phyloP scores from a whole-genome alignment of 1,140 invertebrate species.

The Sarcophaga peregrina region DNA sequence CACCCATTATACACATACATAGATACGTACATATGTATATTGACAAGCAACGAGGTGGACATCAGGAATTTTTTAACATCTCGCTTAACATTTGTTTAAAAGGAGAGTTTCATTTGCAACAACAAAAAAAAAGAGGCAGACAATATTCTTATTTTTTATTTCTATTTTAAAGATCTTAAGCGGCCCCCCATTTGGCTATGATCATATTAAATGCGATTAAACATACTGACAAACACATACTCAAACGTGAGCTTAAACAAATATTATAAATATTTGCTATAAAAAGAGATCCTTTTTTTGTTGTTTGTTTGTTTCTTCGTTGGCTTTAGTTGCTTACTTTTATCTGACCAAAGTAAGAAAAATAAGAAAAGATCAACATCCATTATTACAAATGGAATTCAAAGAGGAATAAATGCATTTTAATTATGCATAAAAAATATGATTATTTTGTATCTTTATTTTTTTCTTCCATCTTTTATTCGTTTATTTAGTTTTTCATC shows the following conservation, averaged over 20 bases:
- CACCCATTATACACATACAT: too few species aligned
- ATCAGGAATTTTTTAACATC: slow-evolving; percentile 21
- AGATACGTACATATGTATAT: not conserved
- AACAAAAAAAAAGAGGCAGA: not conserved
- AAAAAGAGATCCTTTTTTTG: not conserved
- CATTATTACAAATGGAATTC: not conserved
- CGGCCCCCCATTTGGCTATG: slow-evolving; percentile 16
- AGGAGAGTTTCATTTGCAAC: slow-evolving; percentile 7
- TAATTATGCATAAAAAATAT: slow-evolving; percentile 31
- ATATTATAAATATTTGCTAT: too few species aligned
- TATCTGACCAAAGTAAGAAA: not conserved
- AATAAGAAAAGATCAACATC: not conserved
- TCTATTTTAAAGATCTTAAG: slow-evolving; percentile 27
- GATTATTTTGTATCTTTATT: slow-evolving; percentile 7
- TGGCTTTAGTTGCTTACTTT: not conserved
- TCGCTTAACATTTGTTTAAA: slow-evolving; percentile 4
- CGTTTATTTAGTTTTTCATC: too few species aligned
- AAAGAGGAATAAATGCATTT: not conserved
- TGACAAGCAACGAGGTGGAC: slow-evolving; percentile 37
- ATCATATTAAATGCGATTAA: slow-evolving; percentile 11
- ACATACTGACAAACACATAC: not conserved
- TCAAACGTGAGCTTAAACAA: too few species aligned
- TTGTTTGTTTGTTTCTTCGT: not conserved
- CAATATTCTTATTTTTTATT: slow-evolving; percentile 18
- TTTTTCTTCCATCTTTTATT: not conserved